phyloP scores from a whole-genome alignment of 2,797 vertebrate genomes.

The Brotula barbata region DNA sequence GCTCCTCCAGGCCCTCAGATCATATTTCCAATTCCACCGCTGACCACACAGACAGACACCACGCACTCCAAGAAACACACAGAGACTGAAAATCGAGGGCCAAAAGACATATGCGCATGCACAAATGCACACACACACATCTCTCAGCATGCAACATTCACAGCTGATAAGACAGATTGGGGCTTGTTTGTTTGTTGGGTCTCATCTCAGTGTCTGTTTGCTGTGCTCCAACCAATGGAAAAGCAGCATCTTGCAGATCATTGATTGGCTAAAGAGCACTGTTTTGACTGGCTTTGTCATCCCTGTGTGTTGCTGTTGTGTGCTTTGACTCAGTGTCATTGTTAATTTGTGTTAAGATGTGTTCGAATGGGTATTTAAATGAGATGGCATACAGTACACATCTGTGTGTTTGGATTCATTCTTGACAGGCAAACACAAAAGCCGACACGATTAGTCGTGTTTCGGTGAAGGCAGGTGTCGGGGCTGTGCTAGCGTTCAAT shows the following conservation, averaged over 20 bases:
- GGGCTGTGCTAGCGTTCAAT: conserved; percentile 42
- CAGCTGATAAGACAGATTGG: conserved; percentile 78
- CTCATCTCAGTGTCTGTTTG: conserved; percentile 72
- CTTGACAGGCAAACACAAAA: conserved; percentile 52
- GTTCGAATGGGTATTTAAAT: conserved; percentile 44
- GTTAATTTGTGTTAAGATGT: conserved; percentile 56
- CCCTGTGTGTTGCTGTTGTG: conserved; percentile 1
- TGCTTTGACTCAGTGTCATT: conserved; percentile 10
- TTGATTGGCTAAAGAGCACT: conserved; percentile 66
- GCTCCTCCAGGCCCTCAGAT: conserved; percentile 49
- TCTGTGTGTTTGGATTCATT: conserved; percentile 41
- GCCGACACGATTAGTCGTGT: conserved; percentile 56
- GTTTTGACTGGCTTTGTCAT: conserved; percentile 48
- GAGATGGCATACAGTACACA: background rate
- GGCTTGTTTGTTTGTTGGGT: conserved; percentile 68
- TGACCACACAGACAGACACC: conserved; percentile 31
- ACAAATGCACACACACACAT: conserved; percentile 37
- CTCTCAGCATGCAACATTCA: conserved; percentile 47
- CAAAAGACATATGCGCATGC: conserved; percentile 5
- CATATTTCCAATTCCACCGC: conserved; percentile 54
- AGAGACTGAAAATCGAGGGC: conserved; percentile 2
- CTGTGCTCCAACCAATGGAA: conserved; percentile 69
- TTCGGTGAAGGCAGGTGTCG: conserved; percentile 50
- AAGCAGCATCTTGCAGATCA: conserved; percentile 71
- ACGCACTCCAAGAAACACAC: conserved; percentile 3